A percentile compares a stretch with the other conserved stretches of the same genome.
Conservation (phyloP, 2,888 invertebrate species). For the Girardia tigrina region DNA sequence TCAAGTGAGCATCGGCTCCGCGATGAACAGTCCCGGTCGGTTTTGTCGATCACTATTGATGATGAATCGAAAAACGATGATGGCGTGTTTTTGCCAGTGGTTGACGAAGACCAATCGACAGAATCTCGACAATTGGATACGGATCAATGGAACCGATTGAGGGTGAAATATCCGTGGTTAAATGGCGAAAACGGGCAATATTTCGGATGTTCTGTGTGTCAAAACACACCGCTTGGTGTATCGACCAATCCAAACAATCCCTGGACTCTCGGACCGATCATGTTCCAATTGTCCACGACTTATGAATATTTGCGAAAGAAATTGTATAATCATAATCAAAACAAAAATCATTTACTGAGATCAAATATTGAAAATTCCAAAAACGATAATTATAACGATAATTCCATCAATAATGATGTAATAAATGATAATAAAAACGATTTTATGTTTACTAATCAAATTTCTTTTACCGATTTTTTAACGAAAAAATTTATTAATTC, state of each 20-base stretch:
- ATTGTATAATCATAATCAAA: background rate
- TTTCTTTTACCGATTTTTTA: background rate
- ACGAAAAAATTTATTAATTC: background rate
- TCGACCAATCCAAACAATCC: background rate
- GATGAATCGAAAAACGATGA: background rate
- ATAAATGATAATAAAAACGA: background rate
- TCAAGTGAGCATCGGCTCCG: background rate
- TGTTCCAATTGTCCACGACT: background rate
- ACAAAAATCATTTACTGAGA: background rate
- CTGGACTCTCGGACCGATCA: background rate
- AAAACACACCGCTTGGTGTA: background rate
- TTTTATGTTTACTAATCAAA: background rate
- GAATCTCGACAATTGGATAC: background rate
- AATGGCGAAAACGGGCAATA: background rate
- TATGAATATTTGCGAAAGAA: background rate
- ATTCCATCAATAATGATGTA: background rate
- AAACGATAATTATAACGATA: background rate
- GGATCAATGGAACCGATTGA: background rate
- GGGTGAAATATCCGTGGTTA: background rate
- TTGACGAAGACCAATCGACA: background rate
- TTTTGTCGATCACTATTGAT: background rate
- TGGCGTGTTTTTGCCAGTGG: too few species aligned
- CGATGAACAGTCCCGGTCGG: background rate
- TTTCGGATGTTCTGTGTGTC: background rate
- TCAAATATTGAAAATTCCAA: background rate